Evolutionary conservation across 2,797 vertebrate genomes (phyloP).

Genomic region (Pteronotus mesoamericanus): DNA sequence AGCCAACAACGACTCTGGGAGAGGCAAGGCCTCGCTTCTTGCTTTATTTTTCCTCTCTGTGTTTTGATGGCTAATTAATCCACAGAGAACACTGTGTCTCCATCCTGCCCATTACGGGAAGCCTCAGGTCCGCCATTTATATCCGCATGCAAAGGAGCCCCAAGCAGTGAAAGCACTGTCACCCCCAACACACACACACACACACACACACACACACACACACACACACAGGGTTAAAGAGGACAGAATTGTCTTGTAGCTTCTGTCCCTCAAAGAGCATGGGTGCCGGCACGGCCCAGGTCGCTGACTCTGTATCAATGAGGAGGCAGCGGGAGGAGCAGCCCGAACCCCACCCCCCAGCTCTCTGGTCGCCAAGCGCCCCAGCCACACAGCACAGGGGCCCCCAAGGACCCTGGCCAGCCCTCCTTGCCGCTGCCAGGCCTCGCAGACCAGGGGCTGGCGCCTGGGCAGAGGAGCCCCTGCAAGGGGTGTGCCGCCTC

Average conservation of each 20-base stretch:
- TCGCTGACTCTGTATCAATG: background rate
- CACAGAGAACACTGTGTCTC: slow-evolving; percentile 38
- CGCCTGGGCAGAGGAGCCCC: too few relatives aligned
- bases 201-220: too few relatives aligned
- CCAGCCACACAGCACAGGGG: too few relatives aligned
- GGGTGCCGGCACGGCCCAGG: background rate
- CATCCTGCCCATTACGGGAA: slow-evolving; percentile 33
- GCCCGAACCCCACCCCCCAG: background rate
- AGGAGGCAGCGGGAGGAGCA: background rate
- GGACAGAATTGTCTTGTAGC: background rate
- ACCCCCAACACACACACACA: too few relatives aligned
- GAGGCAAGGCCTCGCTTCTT: background rate
- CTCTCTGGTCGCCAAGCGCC: background rate
- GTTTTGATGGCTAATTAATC: slow-evolving; percentile 65
- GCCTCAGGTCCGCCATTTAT: background rate
- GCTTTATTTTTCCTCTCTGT: background rate
- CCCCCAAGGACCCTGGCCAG: background rate
- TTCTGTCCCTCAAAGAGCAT: background rate
- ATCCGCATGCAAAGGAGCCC: background rate
- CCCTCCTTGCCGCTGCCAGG: background rate
- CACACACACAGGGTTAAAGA: background rate
- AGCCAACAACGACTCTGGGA: background rate
- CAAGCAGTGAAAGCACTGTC: background rate
- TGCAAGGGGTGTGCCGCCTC: background rate
- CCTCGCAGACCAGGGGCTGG: background rate